A percentile compares a stretch with the other conserved stretches of the same genome.
Evolutionary conservation across 2,113 vertebrate genomes (phyloP).

Genomic region (Larimichthys crocea): DNA sequence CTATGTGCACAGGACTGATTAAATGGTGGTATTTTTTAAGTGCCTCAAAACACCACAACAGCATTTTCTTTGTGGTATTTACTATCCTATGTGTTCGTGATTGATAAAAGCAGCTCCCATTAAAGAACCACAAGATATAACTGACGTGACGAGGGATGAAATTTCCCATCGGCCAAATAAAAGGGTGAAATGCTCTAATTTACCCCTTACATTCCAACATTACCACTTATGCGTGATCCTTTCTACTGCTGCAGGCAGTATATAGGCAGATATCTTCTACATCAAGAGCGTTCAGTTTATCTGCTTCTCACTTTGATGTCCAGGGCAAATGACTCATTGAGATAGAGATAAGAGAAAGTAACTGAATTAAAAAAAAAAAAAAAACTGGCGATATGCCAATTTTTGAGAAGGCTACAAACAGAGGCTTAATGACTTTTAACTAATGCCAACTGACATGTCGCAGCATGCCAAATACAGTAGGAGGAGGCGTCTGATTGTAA

Average conservation of each 20-base stretch:
- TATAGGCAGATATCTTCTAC: neutral
- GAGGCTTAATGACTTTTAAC: neutral
- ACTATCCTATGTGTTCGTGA: neutral
- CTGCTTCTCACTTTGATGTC: conserved; percentile 36
- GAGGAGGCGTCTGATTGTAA: neutral
- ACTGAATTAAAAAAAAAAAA: neutral
- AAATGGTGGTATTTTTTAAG: neutral
- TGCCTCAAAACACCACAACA: neutral
- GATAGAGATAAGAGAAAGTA: neutral
- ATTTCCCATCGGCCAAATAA: conserved; percentile 22
- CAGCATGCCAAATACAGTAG: neutral
- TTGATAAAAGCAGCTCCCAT: neutral
- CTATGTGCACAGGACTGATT: neutral
- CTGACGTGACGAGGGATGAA: conserved; percentile 23
- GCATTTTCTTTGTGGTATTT: neutral
- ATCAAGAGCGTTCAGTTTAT: conserved; percentile 26
- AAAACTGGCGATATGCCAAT: neutral
- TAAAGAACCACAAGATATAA: conserved; percentile 16
- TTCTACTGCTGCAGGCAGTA: conserved; percentile 41
- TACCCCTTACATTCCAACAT: conserved; percentile 44
- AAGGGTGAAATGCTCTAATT: conserved; percentile 21
- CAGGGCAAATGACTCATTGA: conserved; percentile 13
- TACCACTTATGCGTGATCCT: conserved; percentile 35
- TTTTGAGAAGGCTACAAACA: neutral
- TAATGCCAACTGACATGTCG: neutral